A percentile compares a stretch with the other conserved stretches of the same genome.
These are phyloP conservation scores for Leptestheria dahalacensis DNA, from an alignment of 1,140 invertebrate genomes.

Conservation along the genomic window DNA sequence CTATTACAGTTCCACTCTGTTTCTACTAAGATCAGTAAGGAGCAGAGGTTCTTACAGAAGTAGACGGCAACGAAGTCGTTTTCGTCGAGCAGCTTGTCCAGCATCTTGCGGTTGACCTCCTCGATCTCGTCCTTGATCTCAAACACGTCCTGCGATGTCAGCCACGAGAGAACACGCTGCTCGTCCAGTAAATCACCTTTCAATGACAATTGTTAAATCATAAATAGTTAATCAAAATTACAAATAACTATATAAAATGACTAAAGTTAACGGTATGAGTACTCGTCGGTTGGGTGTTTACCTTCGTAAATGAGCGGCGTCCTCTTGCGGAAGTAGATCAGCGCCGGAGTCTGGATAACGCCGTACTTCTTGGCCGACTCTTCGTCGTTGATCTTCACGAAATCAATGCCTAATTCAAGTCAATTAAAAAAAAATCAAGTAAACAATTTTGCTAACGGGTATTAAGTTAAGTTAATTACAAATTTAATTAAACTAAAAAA, in stretches of 20 bases:
- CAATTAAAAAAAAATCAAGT: neutral
- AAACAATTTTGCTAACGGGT: too few species aligned
- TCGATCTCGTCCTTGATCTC: conserved; percentile 93
- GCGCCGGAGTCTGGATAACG: conserved; percentile 47
- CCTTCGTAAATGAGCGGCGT: conserved; percentile 73
- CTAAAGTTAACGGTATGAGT: neutral
- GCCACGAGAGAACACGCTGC: conserved; percentile 68
- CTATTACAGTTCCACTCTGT: neutral
- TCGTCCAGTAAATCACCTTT: conserved; percentile 67
- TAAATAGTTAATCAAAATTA: conserved; percentile 11
- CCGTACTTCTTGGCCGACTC: conserved; percentile 67
- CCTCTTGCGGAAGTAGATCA: conserved; percentile 81
- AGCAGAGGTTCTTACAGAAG: conserved; percentile 71
- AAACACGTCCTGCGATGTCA: conserved; percentile 87
- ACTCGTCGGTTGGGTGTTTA: conserved; percentile 19
- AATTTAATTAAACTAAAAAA: neutral
- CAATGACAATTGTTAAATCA: conserved; percentile 16
- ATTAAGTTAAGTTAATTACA: neutral
- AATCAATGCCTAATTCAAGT: conserved; percentile 53
- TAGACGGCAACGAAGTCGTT: conserved; percentile 90
- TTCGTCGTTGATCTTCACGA: conserved; percentile 78
- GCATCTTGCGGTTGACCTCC: conserved; percentile 87
- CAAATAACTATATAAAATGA: too few species aligned
- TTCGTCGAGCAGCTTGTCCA: conserved; percentile 82
- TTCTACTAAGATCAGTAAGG: neutral